Conservation (phyloP, 1,140 invertebrate species). For the Atta cephalotes region DNA sequence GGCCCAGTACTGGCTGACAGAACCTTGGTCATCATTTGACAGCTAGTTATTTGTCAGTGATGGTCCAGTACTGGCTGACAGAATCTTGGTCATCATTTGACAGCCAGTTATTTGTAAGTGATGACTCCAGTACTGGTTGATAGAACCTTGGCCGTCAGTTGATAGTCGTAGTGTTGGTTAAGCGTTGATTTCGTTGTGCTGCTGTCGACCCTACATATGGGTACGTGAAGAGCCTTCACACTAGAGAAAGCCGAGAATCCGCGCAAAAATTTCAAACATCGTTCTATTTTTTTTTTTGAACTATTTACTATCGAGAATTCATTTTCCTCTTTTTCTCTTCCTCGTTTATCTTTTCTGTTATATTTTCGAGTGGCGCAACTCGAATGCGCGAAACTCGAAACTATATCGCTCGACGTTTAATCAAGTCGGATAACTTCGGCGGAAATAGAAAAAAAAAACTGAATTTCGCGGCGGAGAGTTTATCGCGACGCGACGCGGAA, state of each 20-base stretch:
- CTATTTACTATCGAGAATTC: not conserved
- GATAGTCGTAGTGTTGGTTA: too few species aligned
- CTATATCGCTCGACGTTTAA: not conserved
- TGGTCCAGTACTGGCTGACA: too few species aligned
- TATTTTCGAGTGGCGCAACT: not conserved
- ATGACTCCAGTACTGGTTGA: too few species aligned
- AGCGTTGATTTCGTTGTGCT: too few species aligned
- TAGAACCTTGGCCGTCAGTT: too few species aligned
- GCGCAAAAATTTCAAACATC: not conserved
- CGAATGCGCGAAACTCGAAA: not conserved
- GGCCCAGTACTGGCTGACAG: too few species aligned
- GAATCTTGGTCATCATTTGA: too few species aligned
- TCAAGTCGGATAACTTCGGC: not conserved
- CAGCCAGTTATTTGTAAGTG: too few species aligned
- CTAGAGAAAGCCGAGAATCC: not conserved
- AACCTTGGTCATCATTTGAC: too few species aligned
- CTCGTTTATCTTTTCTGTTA: not conserved
- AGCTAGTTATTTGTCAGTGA: too few species aligned
- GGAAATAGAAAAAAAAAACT: not conserved
- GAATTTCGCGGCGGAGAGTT: conserved; percentile 1
- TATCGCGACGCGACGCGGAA: conserved; percentile 14
- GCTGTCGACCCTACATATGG: too few species aligned
- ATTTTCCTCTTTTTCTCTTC: too few species aligned
- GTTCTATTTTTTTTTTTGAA: not conserved
- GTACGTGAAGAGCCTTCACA: not conserved